These are phyloP conservation scores for Colletes gigas DNA, from an alignment of 1,140 invertebrate species.

Conservation along the genomic window DNA sequence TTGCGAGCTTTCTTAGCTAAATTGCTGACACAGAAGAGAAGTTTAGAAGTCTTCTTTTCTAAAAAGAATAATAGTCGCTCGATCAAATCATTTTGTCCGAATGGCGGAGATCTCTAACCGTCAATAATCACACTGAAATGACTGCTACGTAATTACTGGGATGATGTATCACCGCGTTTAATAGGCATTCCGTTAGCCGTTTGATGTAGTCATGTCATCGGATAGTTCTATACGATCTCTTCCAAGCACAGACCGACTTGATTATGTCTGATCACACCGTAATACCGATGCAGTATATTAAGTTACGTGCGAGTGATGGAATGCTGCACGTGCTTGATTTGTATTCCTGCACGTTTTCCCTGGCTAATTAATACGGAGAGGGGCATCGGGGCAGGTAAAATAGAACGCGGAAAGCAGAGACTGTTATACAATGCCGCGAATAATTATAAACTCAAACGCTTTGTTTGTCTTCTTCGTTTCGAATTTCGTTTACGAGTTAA, in stretches of 20 bases:
- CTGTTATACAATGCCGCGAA: background rate
- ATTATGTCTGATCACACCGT: conserved; percentile 34
- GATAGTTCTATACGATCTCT: conserved; percentile 41
- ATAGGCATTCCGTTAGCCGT: conserved; percentile 37
- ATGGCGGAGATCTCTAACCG: background rate
- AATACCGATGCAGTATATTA: conserved; percentile 7
- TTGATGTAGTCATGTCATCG: conserved; percentile 31
- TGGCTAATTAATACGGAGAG: too few species aligned
- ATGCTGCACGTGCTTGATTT: background rate
- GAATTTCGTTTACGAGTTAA: too few species aligned
- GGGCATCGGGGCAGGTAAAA: too few species aligned
- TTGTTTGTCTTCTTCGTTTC: too few species aligned
- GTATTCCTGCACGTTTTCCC: conserved; percentile 1
- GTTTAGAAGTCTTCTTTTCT: background rate
- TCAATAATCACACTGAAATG: conserved; percentile 20
- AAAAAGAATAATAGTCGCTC: background rate
- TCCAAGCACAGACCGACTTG: conserved; percentile 16
- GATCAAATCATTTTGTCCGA: background rate
- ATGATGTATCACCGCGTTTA: conserved; percentile 39
- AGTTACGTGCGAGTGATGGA: background rate
- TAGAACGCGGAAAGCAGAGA: background rate
- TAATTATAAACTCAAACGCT: too few species aligned
- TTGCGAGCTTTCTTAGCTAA: too few species aligned
- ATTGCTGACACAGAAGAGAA: too few species aligned
- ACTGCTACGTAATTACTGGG: conserved; percentile 30